Evolutionary conservation across 2,797 vertebrate species (phyloP).

Genomic region (Rachycentron canadum): DNA sequence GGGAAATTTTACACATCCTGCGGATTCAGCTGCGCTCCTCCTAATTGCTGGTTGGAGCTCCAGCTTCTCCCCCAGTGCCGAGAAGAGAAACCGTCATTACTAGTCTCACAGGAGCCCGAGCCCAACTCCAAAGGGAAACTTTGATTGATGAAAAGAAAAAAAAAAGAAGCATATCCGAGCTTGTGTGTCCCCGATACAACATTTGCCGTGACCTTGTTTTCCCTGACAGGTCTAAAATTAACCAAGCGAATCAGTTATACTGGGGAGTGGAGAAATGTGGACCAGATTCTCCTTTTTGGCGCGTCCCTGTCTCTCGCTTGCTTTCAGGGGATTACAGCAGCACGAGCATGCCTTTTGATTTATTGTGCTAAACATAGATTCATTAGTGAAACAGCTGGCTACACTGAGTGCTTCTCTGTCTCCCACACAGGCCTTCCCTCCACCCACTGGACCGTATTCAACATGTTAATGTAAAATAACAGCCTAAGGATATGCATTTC

Average conservation of each 20-base stretch:
- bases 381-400: slow-evolving; percentile 82
- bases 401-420: slow-evolving; percentile 53
- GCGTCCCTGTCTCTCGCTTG: slow-evolving; percentile 65
- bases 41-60: slow-evolving; percentile 84
- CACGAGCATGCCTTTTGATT: slow-evolving; percentile 79
- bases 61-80: slow-evolving; percentile 67
- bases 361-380: slow-evolving; percentile 84
- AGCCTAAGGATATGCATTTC: slow-evolving; percentile 35
- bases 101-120: slow-evolving; percentile 73
- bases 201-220: slow-evolving; percentile 85
- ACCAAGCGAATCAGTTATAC: slow-evolving; percentile 79
- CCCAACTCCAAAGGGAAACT: slow-evolving; percentile 78
- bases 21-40: slow-evolving; percentile 78
- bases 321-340: slow-evolving; percentile 81
- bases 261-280: slow-evolving; percentile 80
- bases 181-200: slow-evolving; percentile 82
- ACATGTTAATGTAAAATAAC: slow-evolving; percentile 55
- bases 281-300: slow-evolving; percentile 83
- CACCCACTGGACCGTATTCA: slow-evolving; percentile 44
- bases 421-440: slow-evolving; percentile 53
- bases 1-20: slow-evolving; percentile 82
- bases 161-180: slow-evolving; percentile 75
- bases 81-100: slow-evolving; percentile 80
- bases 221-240: slow-evolving; percentile 84
- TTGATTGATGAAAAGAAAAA: slow-evolving; percentile 83